phyloP scores from a whole-genome alignment of 2,797 vertebrate species.

The Pitangus sulphuratus region DNA sequence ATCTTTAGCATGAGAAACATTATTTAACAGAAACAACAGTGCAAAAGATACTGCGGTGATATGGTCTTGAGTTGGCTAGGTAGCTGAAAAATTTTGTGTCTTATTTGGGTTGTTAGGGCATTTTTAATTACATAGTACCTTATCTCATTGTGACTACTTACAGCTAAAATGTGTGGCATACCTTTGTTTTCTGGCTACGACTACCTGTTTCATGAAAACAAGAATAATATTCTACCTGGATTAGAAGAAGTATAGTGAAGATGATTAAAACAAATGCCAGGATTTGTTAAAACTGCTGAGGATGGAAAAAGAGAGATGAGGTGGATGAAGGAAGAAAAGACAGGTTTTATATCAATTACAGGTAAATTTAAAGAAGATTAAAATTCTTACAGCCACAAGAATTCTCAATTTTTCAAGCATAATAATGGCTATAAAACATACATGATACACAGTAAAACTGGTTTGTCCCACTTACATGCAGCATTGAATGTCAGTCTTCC shows the following conservation, averaged over 20 bases:
- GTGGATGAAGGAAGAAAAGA: neutral
- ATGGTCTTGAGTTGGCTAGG: neutral
- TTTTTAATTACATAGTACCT: neutral
- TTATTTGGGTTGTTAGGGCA: neutral
- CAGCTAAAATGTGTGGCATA: neutral
- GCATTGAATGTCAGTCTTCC: neutral
- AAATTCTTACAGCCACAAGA: neutral
- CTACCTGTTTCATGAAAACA: neutral
- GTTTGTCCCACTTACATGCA: neutral
- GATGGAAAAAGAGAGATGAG: neutral
- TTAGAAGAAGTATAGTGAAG: neutral
- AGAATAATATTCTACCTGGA: neutral
- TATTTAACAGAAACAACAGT: neutral
- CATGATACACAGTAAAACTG: neutral
- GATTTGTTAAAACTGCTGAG: neutral
- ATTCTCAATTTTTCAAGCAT: neutral
- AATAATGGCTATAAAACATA: neutral
- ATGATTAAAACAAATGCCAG: neutral
- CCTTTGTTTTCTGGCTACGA: neutral
- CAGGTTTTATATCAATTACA: neutral
- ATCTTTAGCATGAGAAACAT: neutral
- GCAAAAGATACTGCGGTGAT: neutral
- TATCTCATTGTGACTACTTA: neutral
- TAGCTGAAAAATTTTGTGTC: neutral
- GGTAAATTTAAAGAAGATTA: neutral